Evolutionary conservation across 2,888 invertebrate genomes (phyloP), one percentile per base, ranked within the genome.

Genomic region (Eulithis prunata): DNA sequence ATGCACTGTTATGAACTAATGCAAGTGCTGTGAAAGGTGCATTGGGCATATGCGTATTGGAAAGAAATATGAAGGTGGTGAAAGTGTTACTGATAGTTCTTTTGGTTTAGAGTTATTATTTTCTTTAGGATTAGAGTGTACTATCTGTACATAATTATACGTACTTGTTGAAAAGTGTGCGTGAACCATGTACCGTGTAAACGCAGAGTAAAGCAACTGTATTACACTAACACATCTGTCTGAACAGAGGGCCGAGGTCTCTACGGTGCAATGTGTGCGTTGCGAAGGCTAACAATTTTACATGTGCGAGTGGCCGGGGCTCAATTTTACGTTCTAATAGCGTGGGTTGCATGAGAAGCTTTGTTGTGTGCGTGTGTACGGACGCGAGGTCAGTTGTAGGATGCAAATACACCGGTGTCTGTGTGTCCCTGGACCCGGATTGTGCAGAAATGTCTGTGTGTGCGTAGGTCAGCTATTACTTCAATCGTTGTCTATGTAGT

Each of bases 181-280:
- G 43, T 10, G 55, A 41, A 12, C 49, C 38, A 4, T 58, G 32
- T 51, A 12, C 49, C 38, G 7, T 58, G 32, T 49, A 49, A 11
- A 51, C 28, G 36, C 28, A 21, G 51, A 49, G 11, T 12, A 38
- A 49, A 38, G 13, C 28, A 47, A n/a, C 38, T 41, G 14, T 3
- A n/a, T 32, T 21, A 21, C 21, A n/a, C 13, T 32, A 32, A 5
- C 6, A 36, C 54, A 47, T 47, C 41, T 49, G 49, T 49, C 21
- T 14, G 47, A 49, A 21, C 11, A 1, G 21, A 49, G 49, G 11
- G 49, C 10, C 3, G 21, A 49, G 21, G 11, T 49, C 47, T 8
- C 14, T 3, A 21, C 49, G n/a, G 57, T 62, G 56, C 51, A 57
- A 57, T 53, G 63, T 64, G 63, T 57, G 47, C 47, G 54, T 58